phyloP scores from a whole-genome alignment of 2,113 vertebrate genomes.

The Circaetus cinerascens region DNA sequence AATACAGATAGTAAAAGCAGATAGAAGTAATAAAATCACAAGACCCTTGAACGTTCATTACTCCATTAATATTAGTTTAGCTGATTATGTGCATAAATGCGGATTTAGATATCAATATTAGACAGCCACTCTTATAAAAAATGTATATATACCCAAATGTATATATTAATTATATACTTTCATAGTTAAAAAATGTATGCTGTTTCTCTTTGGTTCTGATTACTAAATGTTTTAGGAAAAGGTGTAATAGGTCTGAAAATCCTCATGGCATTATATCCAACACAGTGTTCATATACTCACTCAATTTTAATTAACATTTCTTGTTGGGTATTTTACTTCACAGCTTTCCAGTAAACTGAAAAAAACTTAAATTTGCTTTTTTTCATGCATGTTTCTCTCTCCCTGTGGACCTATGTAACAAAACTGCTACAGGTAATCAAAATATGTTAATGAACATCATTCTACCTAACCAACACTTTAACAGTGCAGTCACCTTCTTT shows the following conservation, averaged over 20 bases:
- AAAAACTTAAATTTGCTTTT: neutral
- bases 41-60: neutral
- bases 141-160: neutral
- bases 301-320: neutral
- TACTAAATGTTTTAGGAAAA: neutral
- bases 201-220: neutral
- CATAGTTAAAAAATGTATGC: neutral
- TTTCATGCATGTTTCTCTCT: neutral
- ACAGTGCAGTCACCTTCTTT: neutral
- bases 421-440: neutral
- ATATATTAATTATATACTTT: neutral
- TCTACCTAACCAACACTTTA: neutral
- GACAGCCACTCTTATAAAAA: neutral
- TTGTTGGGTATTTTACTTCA: neutral
- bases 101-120: neutral
- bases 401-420: neutral
- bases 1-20: neutral
- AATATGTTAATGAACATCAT: neutral
- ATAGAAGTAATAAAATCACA: neutral
- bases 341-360: neutral
- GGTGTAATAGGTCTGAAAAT: neutral
- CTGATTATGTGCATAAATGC: neutral
- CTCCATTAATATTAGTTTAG: neutral
- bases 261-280: neutral
- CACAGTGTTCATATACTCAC: neutral